phyloP scores from a whole-genome alignment of 1,140 invertebrate species.

The Drosophila mojavensis region DNA sequence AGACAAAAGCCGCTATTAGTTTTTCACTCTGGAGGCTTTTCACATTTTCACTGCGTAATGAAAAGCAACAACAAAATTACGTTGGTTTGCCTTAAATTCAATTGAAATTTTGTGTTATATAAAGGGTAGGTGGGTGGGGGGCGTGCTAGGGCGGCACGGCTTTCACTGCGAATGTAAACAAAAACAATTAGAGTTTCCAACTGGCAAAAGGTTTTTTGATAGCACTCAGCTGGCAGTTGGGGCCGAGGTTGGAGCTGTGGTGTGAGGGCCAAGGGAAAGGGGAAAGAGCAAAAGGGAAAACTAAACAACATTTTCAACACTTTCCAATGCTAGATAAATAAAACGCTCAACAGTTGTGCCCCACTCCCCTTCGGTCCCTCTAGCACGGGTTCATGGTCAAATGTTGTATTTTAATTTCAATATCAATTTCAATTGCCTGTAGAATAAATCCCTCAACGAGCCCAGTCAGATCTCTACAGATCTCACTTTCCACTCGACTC shows the following conservation, averaged over 20 bases:
- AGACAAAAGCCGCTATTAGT: slow-evolving; percentile 62
- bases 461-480: background rate
- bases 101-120: slow-evolving; percentile 59
- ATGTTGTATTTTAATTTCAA: slow-evolving; percentile 53
- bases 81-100: slow-evolving; percentile 52
- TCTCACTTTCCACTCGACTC: slow-evolving; percentile 1
- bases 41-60: slow-evolving; percentile 49
- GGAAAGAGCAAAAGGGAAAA: slow-evolving; percentile 8
- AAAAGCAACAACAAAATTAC: slow-evolving; percentile 34
- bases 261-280: background rate
- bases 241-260: slow-evolving; percentile 2
- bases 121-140: slow-evolving; percentile 24
- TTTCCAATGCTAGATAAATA: slow-evolving; percentile 63
- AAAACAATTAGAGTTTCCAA: slow-evolving; percentile 56
- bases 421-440: slow-evolving; percentile 32
- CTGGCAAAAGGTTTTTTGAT: slow-evolving; percentile 19
- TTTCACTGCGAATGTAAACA: slow-evolving; percentile 73
- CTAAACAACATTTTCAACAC: slow-evolving; percentile 70
- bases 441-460: slow-evolving; percentile 69
- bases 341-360: slow-evolving; percentile 28
- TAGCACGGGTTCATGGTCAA: slow-evolving; percentile 66
- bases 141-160: slow-evolving; percentile 32
- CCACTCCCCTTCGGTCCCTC: background rate
- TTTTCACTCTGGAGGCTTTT: slow-evolving; percentile 39
- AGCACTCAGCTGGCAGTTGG: background rate